Evolutionary conservation across 2,113 vertebrate species (phyloP).

Genomic region (Dolichallabes microphthalmus): DNA sequence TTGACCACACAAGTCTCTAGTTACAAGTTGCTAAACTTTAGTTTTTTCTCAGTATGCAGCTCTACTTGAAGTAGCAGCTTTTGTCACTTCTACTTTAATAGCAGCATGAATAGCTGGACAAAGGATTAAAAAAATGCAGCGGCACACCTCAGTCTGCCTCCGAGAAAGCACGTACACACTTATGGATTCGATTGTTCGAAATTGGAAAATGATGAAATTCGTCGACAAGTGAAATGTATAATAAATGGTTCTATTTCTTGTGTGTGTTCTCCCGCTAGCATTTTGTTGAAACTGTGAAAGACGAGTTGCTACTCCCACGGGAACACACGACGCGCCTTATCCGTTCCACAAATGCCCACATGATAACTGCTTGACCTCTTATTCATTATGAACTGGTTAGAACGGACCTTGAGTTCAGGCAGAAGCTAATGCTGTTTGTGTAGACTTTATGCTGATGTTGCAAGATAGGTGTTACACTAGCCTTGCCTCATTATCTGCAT

Average conservation of each 20-base stretch:
- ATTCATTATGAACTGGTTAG: conserved; percentile 17
- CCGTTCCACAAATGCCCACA: conserved; percentile 36
- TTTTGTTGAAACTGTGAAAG: conserved; percentile 20
- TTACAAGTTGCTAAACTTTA: background rate
- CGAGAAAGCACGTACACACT: conserved; percentile 2
- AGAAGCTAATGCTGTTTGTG: conserved; percentile 37
- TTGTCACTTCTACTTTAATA: background rate
- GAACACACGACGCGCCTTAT: conserved; percentile 46
- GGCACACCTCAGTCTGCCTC: background rate
- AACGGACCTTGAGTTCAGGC: conserved; percentile 20
- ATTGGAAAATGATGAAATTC: conserved; percentile 35
- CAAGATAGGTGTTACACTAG: conserved; percentile 58
- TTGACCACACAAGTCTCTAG: background rate
- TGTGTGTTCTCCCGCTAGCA: conserved; percentile 18
- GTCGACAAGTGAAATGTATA: conserved; percentile 27
- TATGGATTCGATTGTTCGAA: conserved; percentile 24
- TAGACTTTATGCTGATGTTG: conserved; percentile 37
- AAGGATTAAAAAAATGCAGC: background rate
- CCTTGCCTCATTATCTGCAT: conserved; percentile 58
- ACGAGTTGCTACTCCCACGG: conserved; percentile 47
- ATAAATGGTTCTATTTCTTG: conserved; percentile 33
- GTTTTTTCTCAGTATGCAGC: background rate
- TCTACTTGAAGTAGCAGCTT: background rate
- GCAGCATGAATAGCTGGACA: background rate
- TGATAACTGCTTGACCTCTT: conserved; percentile 32